Base-by-base conservation (phyloP, 2,888 invertebrate species). In the Torymus texanus region DNA sequence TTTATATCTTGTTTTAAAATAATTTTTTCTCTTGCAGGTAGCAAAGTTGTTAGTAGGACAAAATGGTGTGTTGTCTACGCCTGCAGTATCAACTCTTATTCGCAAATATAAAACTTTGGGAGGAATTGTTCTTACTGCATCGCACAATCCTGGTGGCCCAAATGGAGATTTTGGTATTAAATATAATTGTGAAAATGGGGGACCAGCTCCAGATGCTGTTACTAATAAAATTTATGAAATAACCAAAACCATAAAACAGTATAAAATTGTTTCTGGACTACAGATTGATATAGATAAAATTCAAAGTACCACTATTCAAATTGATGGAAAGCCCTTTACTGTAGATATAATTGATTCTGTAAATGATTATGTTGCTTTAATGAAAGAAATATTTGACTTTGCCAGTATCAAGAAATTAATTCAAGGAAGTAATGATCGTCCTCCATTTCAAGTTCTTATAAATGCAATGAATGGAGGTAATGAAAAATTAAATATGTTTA, bases 111-210 rank as follows among this genome's bases (percentile, higher is more conserved):
- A 95, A 88, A 94, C 96, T 53, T 91, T 95, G 84, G 98, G 98
- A 84, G 99, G 99, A 13, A 98, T 99, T 84, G 96, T 99, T 59
- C 92, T 99, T 61, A 99, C 99, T 0, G 99, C 99, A 0, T 98
- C 98, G 16, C 99, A 99, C 91, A 99, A 99, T 91, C 99, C 99
- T 0, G 99, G 99, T 74, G 99, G 99, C 55, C 97, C 97, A 10
- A 93, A 98, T 88, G 96, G 96, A 83, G 99, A 99, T 91, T 99
- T 99, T 90, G 99, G 99, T 71, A 98, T 99, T 87, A 99, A 99
- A 91, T 99, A 97, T 91, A 99, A 99, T 92, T 97, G 95, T 85
- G 94, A 96, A 81, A 99, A 99, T 91, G 99, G 99, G 74, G 99
- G 97, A 0, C 98, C 99, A 0, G 99, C 99, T 0, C 97, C 98